Percentiles rank a stretch among this genome's conserved stretches.
These are phyloP conservation scores for Myiotriccus ornatus DNA, from an alignment of 2,797 vertebrate genomes.

Conservation along the genomic window DNA sequence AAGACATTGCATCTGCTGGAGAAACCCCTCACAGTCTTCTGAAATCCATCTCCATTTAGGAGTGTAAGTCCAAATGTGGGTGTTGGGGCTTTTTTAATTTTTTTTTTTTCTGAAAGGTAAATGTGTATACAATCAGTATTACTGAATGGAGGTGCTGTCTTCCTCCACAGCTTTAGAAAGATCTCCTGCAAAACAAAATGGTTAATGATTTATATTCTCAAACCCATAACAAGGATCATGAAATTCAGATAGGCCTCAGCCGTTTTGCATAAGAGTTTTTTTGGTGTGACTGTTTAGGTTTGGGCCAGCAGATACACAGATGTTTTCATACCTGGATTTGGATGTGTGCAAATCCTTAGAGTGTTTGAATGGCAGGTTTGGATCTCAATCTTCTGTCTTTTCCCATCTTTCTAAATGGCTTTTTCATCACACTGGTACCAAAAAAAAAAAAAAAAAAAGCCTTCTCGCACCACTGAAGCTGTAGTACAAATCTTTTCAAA, in stretches of 20 bases:
- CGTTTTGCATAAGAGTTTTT: neutral
- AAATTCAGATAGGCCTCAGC: neutral
- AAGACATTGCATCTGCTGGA: neutral
- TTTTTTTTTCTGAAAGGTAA: neutral
- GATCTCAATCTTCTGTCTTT: neutral
- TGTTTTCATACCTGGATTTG: neutral
- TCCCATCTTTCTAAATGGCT: neutral
- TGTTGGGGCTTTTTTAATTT: fast-evolving
- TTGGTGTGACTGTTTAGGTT: neutral
- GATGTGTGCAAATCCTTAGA: neutral
- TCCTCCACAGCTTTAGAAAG: neutral
- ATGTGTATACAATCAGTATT: neutral
- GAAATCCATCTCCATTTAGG: neutral
- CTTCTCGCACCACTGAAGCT: neutral
- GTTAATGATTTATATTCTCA: neutral
- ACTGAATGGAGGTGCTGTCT: neutral
- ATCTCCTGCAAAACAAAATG: neutral
- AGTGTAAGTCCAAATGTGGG: neutral
- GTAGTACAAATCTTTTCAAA: neutral
- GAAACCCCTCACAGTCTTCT: neutral
- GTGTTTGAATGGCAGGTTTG: neutral
- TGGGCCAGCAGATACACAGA: neutral
- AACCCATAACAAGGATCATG: neutral
- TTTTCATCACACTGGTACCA: neutral
- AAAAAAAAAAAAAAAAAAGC: neutral